Evolutionary conservation across 2,797 vertebrate genomes (phyloP), one percentile per base, ranked within the genome.

Genomic region (Parotocinclus haroldoi): DNA sequence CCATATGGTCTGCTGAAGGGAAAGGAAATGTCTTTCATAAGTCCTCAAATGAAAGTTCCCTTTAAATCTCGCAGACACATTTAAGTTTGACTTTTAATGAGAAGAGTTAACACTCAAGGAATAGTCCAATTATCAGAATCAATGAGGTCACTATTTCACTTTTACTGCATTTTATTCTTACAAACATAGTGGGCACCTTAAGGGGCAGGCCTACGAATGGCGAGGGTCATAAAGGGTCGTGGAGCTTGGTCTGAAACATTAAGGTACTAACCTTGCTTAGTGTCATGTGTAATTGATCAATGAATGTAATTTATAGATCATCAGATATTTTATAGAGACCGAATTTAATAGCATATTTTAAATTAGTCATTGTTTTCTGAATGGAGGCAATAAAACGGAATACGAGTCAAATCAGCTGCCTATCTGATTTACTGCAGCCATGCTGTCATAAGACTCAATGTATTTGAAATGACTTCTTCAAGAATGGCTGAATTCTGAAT

Each of bases 181-280:
- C 85, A 89, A 90, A 91, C 85, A 88, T 80, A 71, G 78, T 76
- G 82, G 83, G 81, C 80, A 76, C 78, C 60, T 17, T 64, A 78
- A 79, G 77, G 57, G 71, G 79, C 69, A 76, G 79, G 71, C 78
- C 78, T 79, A 76, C 85, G 86, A 84, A 84, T 84, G 79, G 77
- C 73, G 71, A 39, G 1, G 70, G 77, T 79, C 74, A 86, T 91
- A 89, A 92, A 90, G 82, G 60, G 55, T 76, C 62, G 70, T 71
- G 63, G 80, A 82, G 75, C 74, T 64, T 69, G 83, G 74, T 80
- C 71, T 68, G 69, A 84, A 64, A 69, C 76, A 84, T 87, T 87
- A 87, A 85, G 73, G 74, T 85, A 87, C 88, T 89, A 88, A 91
- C 90, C 90, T 91, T 89, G 84, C 81, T 79, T 81, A 85, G 79